Evolutionary conservation across 35 echinoderm and acorn worm species (phyloP).

Genomic region (Hemicentrotus pulcherrimus): DNA sequence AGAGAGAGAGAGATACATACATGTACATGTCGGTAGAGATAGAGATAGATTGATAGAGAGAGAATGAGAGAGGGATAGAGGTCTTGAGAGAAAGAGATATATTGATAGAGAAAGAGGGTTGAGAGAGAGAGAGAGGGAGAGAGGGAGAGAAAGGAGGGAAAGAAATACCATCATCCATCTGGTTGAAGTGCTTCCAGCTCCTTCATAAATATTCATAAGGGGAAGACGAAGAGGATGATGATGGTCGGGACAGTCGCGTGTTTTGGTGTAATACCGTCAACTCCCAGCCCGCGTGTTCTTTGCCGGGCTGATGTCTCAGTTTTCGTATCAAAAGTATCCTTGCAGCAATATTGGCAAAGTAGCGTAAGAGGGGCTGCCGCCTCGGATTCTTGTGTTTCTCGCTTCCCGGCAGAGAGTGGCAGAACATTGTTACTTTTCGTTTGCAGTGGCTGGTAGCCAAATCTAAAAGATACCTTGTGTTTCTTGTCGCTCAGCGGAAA

Average conservation of each 20-base stretch:
- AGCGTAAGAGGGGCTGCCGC: constrained; percentile 20
- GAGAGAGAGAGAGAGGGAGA: not conserved
- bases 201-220: constrained; percentile 41
- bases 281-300: constrained; percentile 47
- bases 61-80: too few species aligned
- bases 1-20: too few species aligned
- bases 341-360: constrained; percentile 56
- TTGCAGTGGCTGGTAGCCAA: too few species aligned
- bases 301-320: constrained; percentile 46
- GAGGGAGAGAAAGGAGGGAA: not conserved
- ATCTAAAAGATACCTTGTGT: not conserved
- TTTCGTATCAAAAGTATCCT: constrained; percentile 58
- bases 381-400: constrained; percentile 29
- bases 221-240: constrained; percentile 25
- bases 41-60: too few species aligned
- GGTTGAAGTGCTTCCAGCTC: constrained; percentile 1
- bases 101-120: not conserved
- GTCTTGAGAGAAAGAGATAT: not conserved
- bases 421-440: too few species aligned
- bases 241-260: constrained; percentile 39
- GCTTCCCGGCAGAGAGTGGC: constrained; percentile 2
- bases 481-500: constrained; percentile 19
- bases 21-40: too few species aligned
- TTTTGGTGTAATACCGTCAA: constrained; percentile 50
- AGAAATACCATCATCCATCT: constrained; percentile 25